phyloP scores from a whole-genome alignment of 2,113 vertebrate species.

The Picathartes gymnocephalus region DNA sequence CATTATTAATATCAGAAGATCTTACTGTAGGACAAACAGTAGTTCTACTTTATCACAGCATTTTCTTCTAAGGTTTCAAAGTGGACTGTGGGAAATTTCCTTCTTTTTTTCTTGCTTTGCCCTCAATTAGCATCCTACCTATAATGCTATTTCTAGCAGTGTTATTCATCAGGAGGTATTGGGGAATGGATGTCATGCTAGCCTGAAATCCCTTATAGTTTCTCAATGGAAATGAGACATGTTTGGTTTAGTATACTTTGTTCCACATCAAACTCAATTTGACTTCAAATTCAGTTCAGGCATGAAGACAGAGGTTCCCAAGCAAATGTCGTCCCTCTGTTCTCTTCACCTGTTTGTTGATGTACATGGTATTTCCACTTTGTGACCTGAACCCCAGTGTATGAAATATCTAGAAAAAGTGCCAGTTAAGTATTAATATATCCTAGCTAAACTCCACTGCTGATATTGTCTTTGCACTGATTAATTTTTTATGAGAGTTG shows the following conservation, averaged over 20 bases:
- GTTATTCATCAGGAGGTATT: not conserved
- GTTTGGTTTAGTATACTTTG: not conserved
- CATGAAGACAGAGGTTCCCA: not conserved
- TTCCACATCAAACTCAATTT: constrained; percentile 31
- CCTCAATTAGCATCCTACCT: not conserved
- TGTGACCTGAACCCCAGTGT: not conserved
- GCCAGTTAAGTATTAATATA: not conserved
- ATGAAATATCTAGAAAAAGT: not conserved
- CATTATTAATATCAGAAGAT: constrained; percentile 37
- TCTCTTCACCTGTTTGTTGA: not conserved
- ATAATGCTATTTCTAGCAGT: constrained; percentile 10
- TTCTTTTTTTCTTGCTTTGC: not conserved
- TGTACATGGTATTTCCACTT: not conserved
- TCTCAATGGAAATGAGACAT: constrained; percentile 43
- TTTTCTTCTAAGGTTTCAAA: constrained; percentile 42
- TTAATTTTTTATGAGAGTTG: not conserved
- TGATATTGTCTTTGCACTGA: not conserved
- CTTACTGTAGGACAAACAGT: constrained; percentile 31
- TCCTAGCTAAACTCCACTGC: not conserved
- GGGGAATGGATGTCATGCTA: not conserved
- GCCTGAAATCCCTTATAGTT: not conserved
- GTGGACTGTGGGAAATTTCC: constrained; percentile 35
- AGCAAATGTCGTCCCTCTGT: not conserved
- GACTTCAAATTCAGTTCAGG: not conserved
- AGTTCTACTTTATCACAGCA: not conserved